phyloP scores from a whole-genome alignment of 2,888 invertebrate genomes.

The Crocallis elinguaria region DNA sequence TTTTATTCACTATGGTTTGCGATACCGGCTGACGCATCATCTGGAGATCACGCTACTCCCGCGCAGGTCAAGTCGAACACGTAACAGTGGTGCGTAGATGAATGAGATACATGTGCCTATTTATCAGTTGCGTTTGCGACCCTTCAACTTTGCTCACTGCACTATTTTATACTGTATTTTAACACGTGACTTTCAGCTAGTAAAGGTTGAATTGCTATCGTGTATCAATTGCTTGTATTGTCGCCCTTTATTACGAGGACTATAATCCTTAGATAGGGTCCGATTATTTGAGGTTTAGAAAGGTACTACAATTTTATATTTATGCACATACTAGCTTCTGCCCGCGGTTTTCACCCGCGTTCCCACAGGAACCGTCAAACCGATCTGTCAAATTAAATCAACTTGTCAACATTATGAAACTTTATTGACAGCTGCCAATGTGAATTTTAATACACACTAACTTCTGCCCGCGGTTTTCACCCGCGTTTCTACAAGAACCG shows the following conservation, averaged over 20 bases:
- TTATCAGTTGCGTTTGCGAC: conserved; percentile 13
- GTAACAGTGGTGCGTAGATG: conserved; percentile 18
- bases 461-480: no score
- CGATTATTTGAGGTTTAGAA: background rate
- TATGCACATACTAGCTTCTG: background rate
- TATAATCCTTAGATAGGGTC: background rate
- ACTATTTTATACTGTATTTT: conserved; percentile 2
- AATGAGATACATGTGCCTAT: conserved; percentile 6
- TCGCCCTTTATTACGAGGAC: background rate
- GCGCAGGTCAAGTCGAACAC: conserved; percentile 25
- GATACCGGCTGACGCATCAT: conserved; percentile 38
- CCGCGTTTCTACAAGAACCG: no score
- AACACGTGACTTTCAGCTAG: conserved; percentile 4
- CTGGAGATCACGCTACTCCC: conserved; percentile 52
- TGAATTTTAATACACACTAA: no score
- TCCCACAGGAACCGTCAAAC: no score
- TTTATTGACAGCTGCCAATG: no score
- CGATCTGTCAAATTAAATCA: no score
- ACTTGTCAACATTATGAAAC: no score
- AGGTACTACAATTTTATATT: no score
- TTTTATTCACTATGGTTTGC: background rate
- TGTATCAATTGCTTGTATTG: no score
- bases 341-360: background rate
- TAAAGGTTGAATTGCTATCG: background rate
- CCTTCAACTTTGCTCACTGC: conserved; percentile 10